phyloP scores from a whole-genome alignment of 2,113 vertebrate genomes.

The Pseudonaja textilis region DNA sequence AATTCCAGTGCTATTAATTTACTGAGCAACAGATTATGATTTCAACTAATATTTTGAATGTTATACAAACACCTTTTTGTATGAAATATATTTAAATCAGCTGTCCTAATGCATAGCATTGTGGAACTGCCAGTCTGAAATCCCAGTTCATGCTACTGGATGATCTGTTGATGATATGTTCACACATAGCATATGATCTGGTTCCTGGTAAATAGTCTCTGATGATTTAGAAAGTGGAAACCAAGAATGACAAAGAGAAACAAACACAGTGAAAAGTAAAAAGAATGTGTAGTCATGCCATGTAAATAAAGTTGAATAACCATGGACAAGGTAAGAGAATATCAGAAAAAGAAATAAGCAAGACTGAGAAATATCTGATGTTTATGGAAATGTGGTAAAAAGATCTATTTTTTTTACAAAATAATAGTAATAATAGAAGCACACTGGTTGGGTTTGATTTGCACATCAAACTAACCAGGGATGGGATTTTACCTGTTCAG shows the following conservation, averaged over 20 bases:
- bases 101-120: neutral
- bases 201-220: too few species aligned
- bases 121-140: neutral
- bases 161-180: neutral
- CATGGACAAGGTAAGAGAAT: neutral
- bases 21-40: neutral
- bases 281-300: neutral
- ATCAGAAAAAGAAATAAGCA: neutral
- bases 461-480: neutral
- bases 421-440: neutral
- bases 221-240: neutral
- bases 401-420: neutral
- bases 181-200: neutral
- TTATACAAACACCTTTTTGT: slow-evolving; percentile 3
- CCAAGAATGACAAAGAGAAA: neutral
- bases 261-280: neutral
- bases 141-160: neutral
- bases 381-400: neutral
- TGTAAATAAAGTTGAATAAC: neutral
- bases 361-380: neutral
- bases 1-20: slow-evolving; percentile 13
- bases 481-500: too few species aligned
- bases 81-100: neutral
- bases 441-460: neutral
- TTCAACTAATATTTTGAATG: neutral